Evolutionary conservation across 2,888 invertebrate genomes (phyloP), one percentile per base, ranked within the genome.

Genomic region (Aspidiotus destructor): DNA sequence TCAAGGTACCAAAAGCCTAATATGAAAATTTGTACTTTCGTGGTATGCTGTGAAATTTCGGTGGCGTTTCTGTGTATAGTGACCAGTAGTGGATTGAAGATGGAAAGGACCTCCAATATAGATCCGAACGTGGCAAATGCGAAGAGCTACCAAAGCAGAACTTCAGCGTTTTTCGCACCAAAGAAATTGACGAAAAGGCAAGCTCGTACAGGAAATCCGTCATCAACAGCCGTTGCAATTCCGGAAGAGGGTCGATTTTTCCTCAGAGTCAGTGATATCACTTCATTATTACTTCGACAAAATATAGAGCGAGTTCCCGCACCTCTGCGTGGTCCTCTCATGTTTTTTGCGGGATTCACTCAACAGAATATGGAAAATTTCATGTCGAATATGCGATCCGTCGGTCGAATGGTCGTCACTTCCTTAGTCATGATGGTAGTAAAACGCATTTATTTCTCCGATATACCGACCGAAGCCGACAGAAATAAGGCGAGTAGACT

Each of bases 361-460:
- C 67, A 67, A 15, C 67, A 67, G 40, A 67, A 67, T 40, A 58
- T 67, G 15, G 42, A 67, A 48, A 60, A 60, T 48, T 67, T 67
- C 41, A 57, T 67, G n/a, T 67, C 67, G 48, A 67, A 55, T 3
- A 40, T 67, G 40, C 67, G 58, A 13, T 58, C 58, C 55, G 17
- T 67, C 48, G 67, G 67, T 15, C 67, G 60, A 40, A 67, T 67
- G 67, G 42, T 67, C 8, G 58, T 67, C 28, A 67, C 44, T 17
- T 57, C 67, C 16, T 17, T 67, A 52, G 60, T 67, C 8, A 58
- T 67, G 60, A 67, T 67, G 67, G 67, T 60, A 9, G 58, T 67
- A n/a, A 67, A 67, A n/a, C 58, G 52, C 10, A 40, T 58, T 44
- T 67, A 60, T 13, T 67, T 67, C 67, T 44, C 58, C 10, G 67